Evolutionary conservation across 2,888 invertebrate species (phyloP), one percentile per base, ranked within the genome.

Genomic region (Apamea crenata): DNA sequence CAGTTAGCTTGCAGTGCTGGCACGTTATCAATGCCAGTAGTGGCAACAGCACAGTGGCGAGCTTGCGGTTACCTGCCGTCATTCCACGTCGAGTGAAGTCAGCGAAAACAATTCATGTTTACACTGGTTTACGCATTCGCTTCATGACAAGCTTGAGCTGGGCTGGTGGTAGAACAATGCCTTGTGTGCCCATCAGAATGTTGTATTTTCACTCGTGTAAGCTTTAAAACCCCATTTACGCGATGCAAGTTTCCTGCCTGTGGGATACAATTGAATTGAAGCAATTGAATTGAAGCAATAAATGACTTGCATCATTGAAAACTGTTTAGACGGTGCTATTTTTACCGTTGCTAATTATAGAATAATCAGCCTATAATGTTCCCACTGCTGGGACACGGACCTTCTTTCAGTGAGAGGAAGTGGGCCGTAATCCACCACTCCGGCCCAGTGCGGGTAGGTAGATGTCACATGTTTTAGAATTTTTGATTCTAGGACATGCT

Each of bases 1-100:
- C 68, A 73, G 53, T 72, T 47, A 44, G 53, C 74, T 44, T 16
- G 56, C 68, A 44, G 44, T 53, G 63, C 86, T 85, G 73, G 73
- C 86, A 83, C 70, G 71, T 53, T 81, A 80, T 78, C 83, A 85
- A 68, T 67, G 65, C 14, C 61, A 14, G 29, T 21, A 66, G 74
- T 40, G 47, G 63, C 32, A 29, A 67, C 32, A 63, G 81, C 8
- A 50, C 18, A 68, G 63, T 47, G 69, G 76, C 14, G 65, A 66
- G 77, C 29, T 56, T 85, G 88, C 70, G 86, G 86, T 83, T 66
- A 69, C 71, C 75, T 80, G 71, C 21, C 71, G 74, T 72, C 88
- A 76, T 66, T 74, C 63, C 12, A 16, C 74, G 47, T 71, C 21
- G 67, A 68, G 67, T 74, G 65, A 72, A 63, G 72, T 74, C 74